These are phyloP conservation scores for Tethya wilhelma DNA, from an alignment of 37 sponge, comb jelly and placozoan species.

Conservation along the genomic window DNA sequence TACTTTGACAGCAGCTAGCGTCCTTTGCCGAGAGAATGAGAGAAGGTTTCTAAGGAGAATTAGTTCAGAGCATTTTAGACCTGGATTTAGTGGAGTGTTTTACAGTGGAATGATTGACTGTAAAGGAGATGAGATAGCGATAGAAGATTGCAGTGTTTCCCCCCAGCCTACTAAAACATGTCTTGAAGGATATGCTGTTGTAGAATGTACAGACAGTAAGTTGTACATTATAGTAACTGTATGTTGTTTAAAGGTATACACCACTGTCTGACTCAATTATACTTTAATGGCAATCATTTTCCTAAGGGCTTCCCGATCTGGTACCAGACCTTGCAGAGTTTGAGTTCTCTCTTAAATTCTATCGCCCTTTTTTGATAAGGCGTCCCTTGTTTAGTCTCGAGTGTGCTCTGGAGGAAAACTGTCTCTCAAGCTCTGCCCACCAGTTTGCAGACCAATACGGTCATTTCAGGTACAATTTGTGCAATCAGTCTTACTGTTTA, in stretches of 20 bases:
- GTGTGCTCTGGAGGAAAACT: constrained; percentile 84
- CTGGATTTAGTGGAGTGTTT: neutral
- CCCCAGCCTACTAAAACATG: neutral
- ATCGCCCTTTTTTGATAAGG: constrained; percentile 19
- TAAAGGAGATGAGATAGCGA: constrained; percentile 27
- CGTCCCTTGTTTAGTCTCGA: constrained; percentile 41
- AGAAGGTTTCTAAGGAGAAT: constrained; percentile 10
- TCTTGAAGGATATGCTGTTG: constrained; percentile 3
- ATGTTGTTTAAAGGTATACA: neutral
- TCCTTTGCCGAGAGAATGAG: constrained; percentile 14
- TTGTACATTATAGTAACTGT: neutral
- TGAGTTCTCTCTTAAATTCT: constrained; percentile 19
- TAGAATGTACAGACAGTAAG: constrained; percentile 53
- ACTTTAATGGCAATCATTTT: no score
- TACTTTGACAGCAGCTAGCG: constrained; percentile 2
- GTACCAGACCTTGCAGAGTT: constrained; percentile 67
- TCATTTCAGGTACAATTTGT: no score
- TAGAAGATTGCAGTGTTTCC: constrained; percentile 11
- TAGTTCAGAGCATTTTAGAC: no score
- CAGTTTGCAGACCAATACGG: no score
- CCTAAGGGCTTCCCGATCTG: constrained; percentile 75
- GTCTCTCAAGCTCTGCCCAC: constrained; percentile 36
- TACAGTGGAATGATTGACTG: constrained; percentile 22
- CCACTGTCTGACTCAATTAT: no score
- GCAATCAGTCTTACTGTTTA: no score